Conservation (phyloP, 2,797 vertebrate species). For the Calcarius lapponicus region DNA sequence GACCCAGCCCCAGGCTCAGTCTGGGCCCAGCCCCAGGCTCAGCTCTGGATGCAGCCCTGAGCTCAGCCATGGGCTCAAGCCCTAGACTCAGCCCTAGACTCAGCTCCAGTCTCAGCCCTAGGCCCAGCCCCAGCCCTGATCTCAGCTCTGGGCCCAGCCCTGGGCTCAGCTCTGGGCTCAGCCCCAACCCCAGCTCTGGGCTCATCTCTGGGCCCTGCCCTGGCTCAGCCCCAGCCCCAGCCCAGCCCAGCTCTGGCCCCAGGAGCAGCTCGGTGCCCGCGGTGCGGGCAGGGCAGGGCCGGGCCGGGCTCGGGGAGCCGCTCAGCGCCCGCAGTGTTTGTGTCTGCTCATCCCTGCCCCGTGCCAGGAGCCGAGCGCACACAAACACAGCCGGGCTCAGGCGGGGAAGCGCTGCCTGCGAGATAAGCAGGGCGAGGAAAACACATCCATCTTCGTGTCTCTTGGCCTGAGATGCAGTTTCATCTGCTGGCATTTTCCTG, state of each 20-base stretch:
- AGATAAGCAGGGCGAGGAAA: conserved; percentile 37
- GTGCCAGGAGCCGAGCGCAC: conserved; percentile 39
- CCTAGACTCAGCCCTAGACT: too few species aligned
- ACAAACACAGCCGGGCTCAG: conserved; percentile 23
- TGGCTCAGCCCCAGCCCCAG: too few species aligned
- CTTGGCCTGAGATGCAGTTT: conserved; percentile 24
- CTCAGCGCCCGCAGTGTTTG: background rate
- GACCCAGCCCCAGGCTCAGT: too few species aligned
- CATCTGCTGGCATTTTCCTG: conserved; percentile 53
- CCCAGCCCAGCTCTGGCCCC: too few species aligned
- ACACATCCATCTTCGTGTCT: conserved; percentile 40
- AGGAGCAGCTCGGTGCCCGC: background rate
- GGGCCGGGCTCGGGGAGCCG: background rate
- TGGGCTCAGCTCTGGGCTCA: too few species aligned
- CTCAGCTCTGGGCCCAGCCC: too few species aligned
- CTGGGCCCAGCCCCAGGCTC: too few species aligned
- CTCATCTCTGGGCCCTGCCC: too few species aligned
- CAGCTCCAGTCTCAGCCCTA: too few species aligned
- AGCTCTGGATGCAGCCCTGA: too few species aligned
- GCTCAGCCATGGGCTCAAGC: background rate
- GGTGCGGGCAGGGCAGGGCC: background rate
- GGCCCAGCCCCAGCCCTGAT: background rate
- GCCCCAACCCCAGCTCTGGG: too few species aligned
- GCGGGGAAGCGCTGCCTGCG: background rate
- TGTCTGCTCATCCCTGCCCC: background rate